Evolutionary conservation across 2,888 invertebrate species (phyloP), one percentile per base, ranked within the genome.

Genomic region (Sclerodermus sp.): DNA sequence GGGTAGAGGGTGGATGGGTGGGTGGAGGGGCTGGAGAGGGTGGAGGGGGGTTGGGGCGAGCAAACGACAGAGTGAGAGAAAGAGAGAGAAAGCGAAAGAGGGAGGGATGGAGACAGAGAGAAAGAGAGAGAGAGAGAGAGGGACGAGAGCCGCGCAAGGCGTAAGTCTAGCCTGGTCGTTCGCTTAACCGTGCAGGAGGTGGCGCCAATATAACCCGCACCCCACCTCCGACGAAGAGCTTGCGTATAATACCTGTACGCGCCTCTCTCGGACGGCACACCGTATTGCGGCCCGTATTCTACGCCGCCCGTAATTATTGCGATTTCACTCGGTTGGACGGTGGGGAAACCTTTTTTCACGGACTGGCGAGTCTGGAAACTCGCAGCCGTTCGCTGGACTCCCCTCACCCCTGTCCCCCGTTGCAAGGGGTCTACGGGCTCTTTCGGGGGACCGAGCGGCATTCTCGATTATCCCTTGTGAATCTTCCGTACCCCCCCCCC

Each of bases 161-260:
- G 71, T 73, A 72, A 75, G 75, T 73, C 70, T 72, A 67, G 66
- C 67, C 81, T 77, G 78, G 80, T 77, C 80, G 80, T 58, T 81
- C 82, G 82, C 82, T 81, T 81, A 82, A 81, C 80, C 80, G 80
- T 79, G 79, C 81, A 81, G 83, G 82, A 82, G 83, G 83, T 83
- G 83, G 82, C 82, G 78, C 77, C 77, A 74, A 74, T 75, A 71
- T 73, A 65, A 66, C 58, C 56, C 54, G 57, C 57, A 64, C 60
- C 58, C 57, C 62, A 57, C 59, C 58, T 23, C 57, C 60, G 61
- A 66, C 67, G 65, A 69, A 67, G 71, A 72, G 70, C 73, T 72
- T 73, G 72, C 73, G 73, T 71, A 70, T 67, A 66, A 55, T 62
- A 69, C 68, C 66, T 68, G 69, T 63, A 61, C 48, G 45, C 61